Evolutionary conservation across 2,888 invertebrate genomes (phyloP).

Genomic region (Harpalus rufipes): DNA sequence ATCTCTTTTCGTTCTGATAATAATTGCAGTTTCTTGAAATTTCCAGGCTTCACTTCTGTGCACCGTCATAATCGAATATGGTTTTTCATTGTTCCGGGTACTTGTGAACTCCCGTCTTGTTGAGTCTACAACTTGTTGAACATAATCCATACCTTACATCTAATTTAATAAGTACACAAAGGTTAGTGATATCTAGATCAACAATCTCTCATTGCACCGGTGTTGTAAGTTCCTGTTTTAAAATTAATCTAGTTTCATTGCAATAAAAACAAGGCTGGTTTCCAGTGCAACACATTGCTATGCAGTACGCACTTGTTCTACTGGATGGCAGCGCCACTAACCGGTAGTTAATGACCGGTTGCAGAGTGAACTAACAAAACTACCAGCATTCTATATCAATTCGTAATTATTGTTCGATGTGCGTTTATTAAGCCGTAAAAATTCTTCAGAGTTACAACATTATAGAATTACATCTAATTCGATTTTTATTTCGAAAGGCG

Average conservation of each 20-base stretch:
- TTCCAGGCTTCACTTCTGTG: background rate
- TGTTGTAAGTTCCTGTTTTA: constrained; percentile 57
- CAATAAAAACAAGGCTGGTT: constrained; percentile 51
- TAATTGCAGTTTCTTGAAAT: background rate
- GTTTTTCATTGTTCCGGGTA: constrained; percentile 5
- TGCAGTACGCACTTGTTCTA: constrained; percentile 43
- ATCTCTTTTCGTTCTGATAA: background rate
- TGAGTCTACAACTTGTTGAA: constrained; percentile 9
- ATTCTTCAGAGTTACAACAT: background rate
- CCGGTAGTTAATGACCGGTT: constrained; percentile 44
- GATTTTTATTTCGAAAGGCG: constrained; percentile 3
- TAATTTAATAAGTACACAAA: constrained; percentile 55
- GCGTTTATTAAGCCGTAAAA: constrained; percentile 41
- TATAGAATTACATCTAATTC: constrained; percentile 15
- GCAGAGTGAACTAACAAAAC: constrained; percentile 35
- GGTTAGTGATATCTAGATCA: constrained; percentile 44
- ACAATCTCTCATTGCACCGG: constrained; percentile 43
- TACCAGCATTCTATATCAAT: constrained; percentile 10
- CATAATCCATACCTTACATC: constrained; percentile 37
- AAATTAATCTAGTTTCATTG: constrained; percentile 55
- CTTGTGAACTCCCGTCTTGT: background rate
- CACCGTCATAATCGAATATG: background rate
- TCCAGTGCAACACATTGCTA: constrained; percentile 49
- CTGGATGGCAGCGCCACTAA: constrained; percentile 23
- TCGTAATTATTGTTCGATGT: constrained; percentile 44